phyloP scores from a whole-genome alignment of 1,140 invertebrate genomes.

The Procambarus virginalis region DNA sequence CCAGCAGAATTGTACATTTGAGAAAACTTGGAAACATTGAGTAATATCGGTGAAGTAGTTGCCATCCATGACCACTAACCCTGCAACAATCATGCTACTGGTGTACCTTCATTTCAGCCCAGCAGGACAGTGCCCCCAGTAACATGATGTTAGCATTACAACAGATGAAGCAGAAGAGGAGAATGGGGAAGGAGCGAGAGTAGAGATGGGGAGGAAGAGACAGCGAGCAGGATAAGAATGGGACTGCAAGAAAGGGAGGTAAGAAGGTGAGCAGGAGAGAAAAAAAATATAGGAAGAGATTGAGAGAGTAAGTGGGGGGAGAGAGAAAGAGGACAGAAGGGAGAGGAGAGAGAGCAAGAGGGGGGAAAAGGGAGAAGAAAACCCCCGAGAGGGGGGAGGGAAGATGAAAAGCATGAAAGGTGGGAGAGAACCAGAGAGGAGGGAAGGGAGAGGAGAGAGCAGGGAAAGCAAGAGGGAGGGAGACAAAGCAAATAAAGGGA shows the following conservation, averaged over 20 bases:
- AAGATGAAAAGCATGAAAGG: background rate
- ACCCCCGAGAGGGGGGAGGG: background rate
- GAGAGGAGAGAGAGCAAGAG: background rate
- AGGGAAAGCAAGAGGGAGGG: too few relatives aligned
- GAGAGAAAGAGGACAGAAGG: background rate
- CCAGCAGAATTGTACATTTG: too few relatives aligned
- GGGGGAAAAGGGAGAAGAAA: background rate
- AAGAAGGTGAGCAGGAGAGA: background rate
- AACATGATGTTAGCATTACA: too few relatives aligned
- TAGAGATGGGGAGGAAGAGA: slow-evolving; percentile 11
- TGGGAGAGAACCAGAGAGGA: background rate
- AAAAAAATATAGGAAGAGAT: slow-evolving; percentile 15
- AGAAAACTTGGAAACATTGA: too few relatives aligned
- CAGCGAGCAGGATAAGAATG: background rate
- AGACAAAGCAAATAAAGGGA: background rate
- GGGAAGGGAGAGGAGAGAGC: background rate
- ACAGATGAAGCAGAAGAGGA: background rate
- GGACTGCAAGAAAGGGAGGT: background rate
- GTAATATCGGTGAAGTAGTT: too few relatives aligned
- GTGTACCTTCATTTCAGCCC: too few relatives aligned
- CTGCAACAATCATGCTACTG: too few relatives aligned
- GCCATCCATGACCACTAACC: too few relatives aligned
- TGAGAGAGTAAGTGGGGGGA: slow-evolving; percentile 21
- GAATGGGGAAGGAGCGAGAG: background rate
- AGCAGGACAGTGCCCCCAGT: too few relatives aligned